These are phyloP conservation scores for Dermatemys mawii DNA, from an alignment of 2,113 vertebrate genomes.

Conservation along the genomic window DNA sequence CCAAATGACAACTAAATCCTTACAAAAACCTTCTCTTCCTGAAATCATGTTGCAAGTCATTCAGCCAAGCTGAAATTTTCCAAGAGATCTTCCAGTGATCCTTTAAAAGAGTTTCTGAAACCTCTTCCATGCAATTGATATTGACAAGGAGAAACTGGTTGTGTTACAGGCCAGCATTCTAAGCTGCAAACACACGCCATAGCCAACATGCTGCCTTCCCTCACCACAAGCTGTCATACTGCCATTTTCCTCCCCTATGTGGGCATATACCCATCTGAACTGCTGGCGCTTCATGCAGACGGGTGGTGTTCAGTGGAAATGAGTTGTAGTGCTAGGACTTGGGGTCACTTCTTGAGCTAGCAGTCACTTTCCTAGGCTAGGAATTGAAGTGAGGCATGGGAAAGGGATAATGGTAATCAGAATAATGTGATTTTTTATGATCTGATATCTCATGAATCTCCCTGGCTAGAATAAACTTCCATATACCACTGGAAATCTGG, in stretches of 20 bases:
- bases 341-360: not conserved
- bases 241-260: not conserved
- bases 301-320: fast-evolving
- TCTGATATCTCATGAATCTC: not conserved
- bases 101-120: not conserved
- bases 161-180: not conserved
- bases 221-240: not conserved
- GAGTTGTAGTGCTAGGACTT: not conserved
- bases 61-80: not conserved
- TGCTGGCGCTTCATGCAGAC: not conserved
- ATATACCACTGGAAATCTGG: not conserved
- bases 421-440: not conserved
- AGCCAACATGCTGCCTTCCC: not conserved
- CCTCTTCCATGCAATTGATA: not conserved
- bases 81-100: not conserved
- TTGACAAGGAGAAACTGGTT: not conserved
- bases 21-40: not conserved
- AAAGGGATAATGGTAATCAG: not conserved
- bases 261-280: not conserved
- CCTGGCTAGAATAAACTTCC: not conserved
- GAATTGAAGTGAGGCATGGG: not conserved
- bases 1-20: not conserved
- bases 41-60: not conserved
- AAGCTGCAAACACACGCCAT: not conserved
- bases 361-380: not conserved